phyloP scores from a whole-genome alignment of 1,140 invertebrate species.

The Dendroctonus valens region DNA sequence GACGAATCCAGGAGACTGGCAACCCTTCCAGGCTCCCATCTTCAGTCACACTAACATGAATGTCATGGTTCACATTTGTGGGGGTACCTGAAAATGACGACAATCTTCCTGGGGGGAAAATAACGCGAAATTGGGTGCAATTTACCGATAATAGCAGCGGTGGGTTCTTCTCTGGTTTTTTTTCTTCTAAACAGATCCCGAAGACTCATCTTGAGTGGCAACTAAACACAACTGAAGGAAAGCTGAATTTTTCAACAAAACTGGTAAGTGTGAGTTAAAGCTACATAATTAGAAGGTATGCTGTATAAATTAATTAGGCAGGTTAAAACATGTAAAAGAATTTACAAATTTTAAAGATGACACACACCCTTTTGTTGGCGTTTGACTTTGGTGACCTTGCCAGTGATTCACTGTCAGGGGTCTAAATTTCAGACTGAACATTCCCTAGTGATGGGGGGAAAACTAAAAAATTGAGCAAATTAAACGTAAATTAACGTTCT shows the following conservation, averaged over 20 bases:
- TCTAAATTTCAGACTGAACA: too few relatives aligned
- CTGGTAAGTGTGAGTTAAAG: not conserved
- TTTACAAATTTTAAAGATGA: slow-evolving; percentile 2
- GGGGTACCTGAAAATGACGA: slow-evolving; percentile 57
- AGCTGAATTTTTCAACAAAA: not conserved
- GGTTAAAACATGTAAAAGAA: not conserved
- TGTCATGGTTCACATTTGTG: slow-evolving; percentile 74
- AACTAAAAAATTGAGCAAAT: too few relatives aligned
- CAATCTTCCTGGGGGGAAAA: slow-evolving; percentile 49
- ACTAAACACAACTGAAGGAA: too few relatives aligned
- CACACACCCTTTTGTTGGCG: slow-evolving; percentile 7
- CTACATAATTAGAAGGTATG: too few relatives aligned
- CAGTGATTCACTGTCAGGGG: not conserved
- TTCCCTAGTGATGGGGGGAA: too few relatives aligned
- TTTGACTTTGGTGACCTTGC: slow-evolving; percentile 1
- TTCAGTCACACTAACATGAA: slow-evolving; percentile 77
- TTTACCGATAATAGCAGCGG: slow-evolving; percentile 32
- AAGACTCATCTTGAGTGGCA: slow-evolving; percentile 30
- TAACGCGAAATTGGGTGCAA: not conserved
- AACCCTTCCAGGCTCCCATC: slow-evolving; percentile 78
- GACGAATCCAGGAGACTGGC: slow-evolving; percentile 72
- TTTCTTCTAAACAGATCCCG: slow-evolving; percentile 29
- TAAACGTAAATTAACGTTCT: too few relatives aligned
- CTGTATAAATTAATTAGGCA: too few relatives aligned
- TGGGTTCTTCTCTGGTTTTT: slow-evolving; percentile 25